These are phyloP conservation scores for Parelbella ahira DNA, from an alignment of 2,888 invertebrate genomes.

Conservation along the genomic window DNA sequence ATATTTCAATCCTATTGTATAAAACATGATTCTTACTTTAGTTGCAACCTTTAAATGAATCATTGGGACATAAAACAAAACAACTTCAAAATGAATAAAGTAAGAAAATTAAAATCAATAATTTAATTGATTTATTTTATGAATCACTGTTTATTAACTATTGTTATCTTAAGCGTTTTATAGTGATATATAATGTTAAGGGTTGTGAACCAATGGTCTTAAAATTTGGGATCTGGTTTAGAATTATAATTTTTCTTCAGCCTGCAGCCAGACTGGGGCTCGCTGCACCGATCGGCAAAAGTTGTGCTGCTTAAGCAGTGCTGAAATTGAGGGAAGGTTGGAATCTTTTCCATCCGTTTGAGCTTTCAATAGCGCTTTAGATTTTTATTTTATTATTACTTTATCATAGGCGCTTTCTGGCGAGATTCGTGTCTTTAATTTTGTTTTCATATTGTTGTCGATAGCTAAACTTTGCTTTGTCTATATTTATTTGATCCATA, in stretches of 20 bases:
- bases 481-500: neutral
- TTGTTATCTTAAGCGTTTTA: neutral
- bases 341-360: conserved; percentile 24
- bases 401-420: conserved; percentile 12
- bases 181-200: no score
- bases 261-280: conserved; percentile 21
- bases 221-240: neutral
- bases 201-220: no score
- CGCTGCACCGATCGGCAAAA: conserved; percentile 22
- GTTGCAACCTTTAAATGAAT: no score
- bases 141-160: no score
- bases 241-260: conserved; percentile 18
- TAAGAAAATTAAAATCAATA: no score
- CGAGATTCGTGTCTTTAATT: conserved; percentile 5
- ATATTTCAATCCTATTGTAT: no score
- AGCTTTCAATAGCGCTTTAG: conserved; percentile 20
- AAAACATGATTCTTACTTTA: no score
- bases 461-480: conserved; percentile 10
- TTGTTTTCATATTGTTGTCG: conserved; percentile 3
- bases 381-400: neutral
- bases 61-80: no score
- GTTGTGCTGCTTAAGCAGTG: conserved; percentile 23
- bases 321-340: conserved; percentile 22
- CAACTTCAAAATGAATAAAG: no score
- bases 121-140: no score